Base-by-base conservation (phyloP, 2,113 vertebrate genomes). In the Psephotus haematonotus region DNA sequence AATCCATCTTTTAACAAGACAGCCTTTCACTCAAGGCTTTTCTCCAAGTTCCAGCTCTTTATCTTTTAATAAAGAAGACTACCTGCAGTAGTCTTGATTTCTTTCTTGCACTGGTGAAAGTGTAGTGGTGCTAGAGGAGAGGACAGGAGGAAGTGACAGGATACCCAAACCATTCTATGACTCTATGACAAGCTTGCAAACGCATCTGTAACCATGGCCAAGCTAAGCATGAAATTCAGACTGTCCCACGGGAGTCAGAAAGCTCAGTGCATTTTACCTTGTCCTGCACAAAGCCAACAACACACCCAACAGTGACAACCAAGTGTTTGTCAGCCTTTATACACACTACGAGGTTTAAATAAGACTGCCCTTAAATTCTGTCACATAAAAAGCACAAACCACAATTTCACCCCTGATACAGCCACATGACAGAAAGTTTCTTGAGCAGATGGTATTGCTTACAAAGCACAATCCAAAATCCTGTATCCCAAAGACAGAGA, bases 1-100 rank as follows among this genome's bases (percentile, higher is more conserved):
- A 92, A 91, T 93, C 86, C 65, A 88, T 65, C 83, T 95, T 86
- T 79, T 86, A 90, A 86, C 59, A 52, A 96, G 80, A 72, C 1
- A 0, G 67, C n/a, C 44, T 84, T 92, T 89, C 82, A 82, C 82
- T 92, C 80, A 83, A 81, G 27, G 12, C 35, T 78, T 52, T 18
- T 79, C 65, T 44, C 44, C 7, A 90, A 84, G 57, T 86, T 52
- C 8, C 31, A 92, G 25, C 7, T 75, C 75, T 52, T 68, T 8
- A 2, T 35, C 52, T 75, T 37, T n/a, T 35, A 37, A 44, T 53
- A 52, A 31, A 13, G 19, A 74, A 53, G 1, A 63, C 23, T 43
- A 67, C 29, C 55, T 74, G 49, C 29, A 75, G 29, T 8, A 68
- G 62, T 63, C 5, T 33, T 55, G 20, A 18, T 35, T 62, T 43